These are phyloP conservation scores for Diabrotica virgifera DNA, from an alignment of 1,140 invertebrate species.

Conservation along the genomic window DNA sequence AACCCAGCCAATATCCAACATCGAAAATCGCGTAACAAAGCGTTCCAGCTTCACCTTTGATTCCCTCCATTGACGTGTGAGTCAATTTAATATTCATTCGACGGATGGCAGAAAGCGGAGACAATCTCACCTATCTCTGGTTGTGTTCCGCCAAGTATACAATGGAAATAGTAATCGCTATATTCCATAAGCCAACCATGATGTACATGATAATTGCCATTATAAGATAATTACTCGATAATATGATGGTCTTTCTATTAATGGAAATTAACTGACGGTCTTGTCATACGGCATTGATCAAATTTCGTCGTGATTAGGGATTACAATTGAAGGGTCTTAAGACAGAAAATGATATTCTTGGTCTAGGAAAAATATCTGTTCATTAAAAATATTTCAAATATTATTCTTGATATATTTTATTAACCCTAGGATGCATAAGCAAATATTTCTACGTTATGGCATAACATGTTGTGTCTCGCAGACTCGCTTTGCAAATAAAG, in stretches of 20 bases:
- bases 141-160: neutral
- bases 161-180: slow-evolving; percentile 18
- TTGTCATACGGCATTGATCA: slow-evolving; percentile 8
- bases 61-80: neutral
- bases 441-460: too few relatives aligned
- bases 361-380: too few relatives aligned
- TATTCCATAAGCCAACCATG: slow-evolving; percentile 15
- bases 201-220: slow-evolving; percentile 19
- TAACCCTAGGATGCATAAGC: too few relatives aligned
- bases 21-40: neutral
- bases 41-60: neutral
- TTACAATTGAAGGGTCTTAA: neutral
- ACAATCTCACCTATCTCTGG: slow-evolving; percentile 12
- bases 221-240: slow-evolving; percentile 13
- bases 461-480: too few relatives aligned
- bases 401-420: too few relatives aligned
- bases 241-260: slow-evolving; percentile 14
- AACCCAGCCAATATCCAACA: neutral
- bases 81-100: neutral
- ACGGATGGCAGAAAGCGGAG: neutral
- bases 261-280: slow-evolving; percentile 12
- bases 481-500: too few relatives aligned
- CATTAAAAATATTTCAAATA: too few relatives aligned
- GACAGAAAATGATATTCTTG: too few relatives aligned
- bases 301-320: slow-evolving; percentile 7